Conservation (phyloP, 1,140 invertebrate species). For the Sarcophaga peregrina region DNA sequence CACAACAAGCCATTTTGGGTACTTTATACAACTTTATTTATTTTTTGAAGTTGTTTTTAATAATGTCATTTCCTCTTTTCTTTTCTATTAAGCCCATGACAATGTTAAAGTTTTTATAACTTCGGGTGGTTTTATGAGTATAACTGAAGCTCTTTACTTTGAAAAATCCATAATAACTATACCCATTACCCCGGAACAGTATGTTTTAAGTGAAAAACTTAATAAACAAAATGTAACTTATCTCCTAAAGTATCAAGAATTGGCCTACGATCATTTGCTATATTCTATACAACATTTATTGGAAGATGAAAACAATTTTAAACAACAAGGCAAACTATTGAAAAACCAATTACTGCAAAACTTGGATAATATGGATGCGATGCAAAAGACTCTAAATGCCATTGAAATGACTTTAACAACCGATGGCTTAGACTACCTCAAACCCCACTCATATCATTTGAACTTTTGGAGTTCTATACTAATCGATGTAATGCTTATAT, state of each 20-base stretch:
- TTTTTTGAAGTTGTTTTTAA: too few species aligned
- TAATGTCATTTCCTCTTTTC: not conserved
- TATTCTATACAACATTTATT: conserved; percentile 57
- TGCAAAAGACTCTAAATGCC: conserved; percentile 69
- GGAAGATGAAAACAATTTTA: conserved; percentile 48
- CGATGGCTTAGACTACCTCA: conserved; percentile 67
- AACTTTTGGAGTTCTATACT: conserved; percentile 65
- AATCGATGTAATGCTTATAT: conserved; percentile 66
- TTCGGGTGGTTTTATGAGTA: conserved; percentile 74
- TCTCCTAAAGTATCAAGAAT: conserved; percentile 51
- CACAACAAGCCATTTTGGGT: conserved; percentile 76
- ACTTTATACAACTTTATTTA: conserved; percentile 13
- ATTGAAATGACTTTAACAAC: conserved; percentile 70
- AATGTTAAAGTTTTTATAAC: conserved; percentile 74
- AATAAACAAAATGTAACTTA: conserved; percentile 57
- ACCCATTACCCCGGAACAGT: conserved; percentile 73
- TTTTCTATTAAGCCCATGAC: conserved; percentile 66
- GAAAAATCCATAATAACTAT: conserved; percentile 73
- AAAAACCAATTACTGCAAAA: conserved; percentile 55
- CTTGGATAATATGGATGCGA: conserved; percentile 64
- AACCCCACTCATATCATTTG: conserved; percentile 63
- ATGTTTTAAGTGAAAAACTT: conserved; percentile 67
- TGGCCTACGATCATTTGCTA: conserved; percentile 56
- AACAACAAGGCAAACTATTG: conserved; percentile 40
- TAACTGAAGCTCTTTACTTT: conserved; percentile 71